Evolutionary conservation across 2,113 vertebrate species (phyloP), one percentile per base, ranked within the genome.

Genomic region (Cebus imitator): DNA sequence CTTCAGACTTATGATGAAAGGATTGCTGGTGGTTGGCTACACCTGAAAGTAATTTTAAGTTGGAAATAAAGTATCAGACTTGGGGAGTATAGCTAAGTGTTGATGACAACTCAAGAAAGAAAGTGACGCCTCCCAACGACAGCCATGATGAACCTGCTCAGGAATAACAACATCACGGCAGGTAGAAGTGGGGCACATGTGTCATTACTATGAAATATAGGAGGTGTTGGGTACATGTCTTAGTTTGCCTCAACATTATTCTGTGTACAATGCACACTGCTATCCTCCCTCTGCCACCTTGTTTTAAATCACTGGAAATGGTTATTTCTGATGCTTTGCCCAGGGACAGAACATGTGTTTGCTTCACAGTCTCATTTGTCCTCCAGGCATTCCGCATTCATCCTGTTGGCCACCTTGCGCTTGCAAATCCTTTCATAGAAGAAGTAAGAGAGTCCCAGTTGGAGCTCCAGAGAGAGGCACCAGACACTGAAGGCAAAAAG

Each of bases 301-400:
- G 0, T 87, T 96, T 78, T 92, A 97, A 97, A 96, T 98, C 61
- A 93, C 10, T 55, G 52, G 87, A 97, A 93, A 72, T 73, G 0
- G 7, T 95, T 97, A 79, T 90, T 94, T 96, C 55, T 96, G 48
- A 66, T 48, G 52, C 37, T 97, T 94, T 81, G 86, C 23, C 78
- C 52, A 97, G 79, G 27, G 43, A 92, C 52, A 90, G 93, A 92
- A 23, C 45, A 83, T 57, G 18, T 40, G 9, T 90, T 61, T 91
- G 45, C 78, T 95, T 96, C 76, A 87, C 18, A 80, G 78, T 73
- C 40, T 11, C n/a, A 40, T 97, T 97, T 95, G n/a, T 96, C 55
- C 55, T 93, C 27, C 79, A 55, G 35, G 17, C 17, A 50, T 32
- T 87, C 52, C n/a, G 80, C 3, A 70, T 81, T 78, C 20, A 55